These are phyloP conservation scores for Drosophila lowei DNA, from an alignment of 1,140 invertebrate genomes.

Conservation along the genomic window DNA sequence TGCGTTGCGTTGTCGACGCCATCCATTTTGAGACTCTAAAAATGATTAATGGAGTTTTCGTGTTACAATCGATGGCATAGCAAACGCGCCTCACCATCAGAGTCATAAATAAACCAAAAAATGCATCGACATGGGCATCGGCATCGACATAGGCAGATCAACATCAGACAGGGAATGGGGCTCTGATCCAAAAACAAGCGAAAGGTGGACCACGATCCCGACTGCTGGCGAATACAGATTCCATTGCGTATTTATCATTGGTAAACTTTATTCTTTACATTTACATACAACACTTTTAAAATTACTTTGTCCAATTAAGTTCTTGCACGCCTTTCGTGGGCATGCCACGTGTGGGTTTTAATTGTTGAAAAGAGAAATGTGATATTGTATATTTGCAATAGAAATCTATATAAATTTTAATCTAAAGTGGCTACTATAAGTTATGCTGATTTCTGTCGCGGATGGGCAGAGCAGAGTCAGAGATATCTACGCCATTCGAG, in stretches of 20 bases:
- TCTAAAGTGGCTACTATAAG: conserved; percentile 75
- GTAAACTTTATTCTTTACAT: conserved; percentile 81
- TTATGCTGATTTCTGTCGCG: conserved; percentile 44
- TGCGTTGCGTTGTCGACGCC: conserved; percentile 41
- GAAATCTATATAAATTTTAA: conserved; percentile 65
- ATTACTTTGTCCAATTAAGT: conserved; percentile 63
- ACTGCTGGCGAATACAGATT: conserved; percentile 23
- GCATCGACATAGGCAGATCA: neutral
- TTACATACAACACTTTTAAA: conserved; percentile 69
- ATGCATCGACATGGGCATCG: conserved; percentile 17
- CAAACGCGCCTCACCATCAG: conserved; percentile 12
- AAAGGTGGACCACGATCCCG: conserved; percentile 23
- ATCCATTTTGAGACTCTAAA: conserved; percentile 13
- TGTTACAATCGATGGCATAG: conserved; percentile 47
- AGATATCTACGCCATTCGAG: conserved; percentile 42
- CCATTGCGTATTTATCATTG: conserved; percentile 65
- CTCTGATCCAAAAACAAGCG: conserved; percentile 19
- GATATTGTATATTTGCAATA: conserved; percentile 20
- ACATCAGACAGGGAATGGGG: no score
- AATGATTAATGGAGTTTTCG: conserved; percentile 69
- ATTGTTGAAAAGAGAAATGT: conserved; percentile 16
- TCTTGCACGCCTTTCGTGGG: neutral
- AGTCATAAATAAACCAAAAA: conserved; percentile 61
- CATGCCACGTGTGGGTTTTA: conserved; percentile 22
- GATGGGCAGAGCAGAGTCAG: neutral